Conservation (phyloP, 2,888 invertebrate genomes). For the Sepiola atlantica region DNA sequence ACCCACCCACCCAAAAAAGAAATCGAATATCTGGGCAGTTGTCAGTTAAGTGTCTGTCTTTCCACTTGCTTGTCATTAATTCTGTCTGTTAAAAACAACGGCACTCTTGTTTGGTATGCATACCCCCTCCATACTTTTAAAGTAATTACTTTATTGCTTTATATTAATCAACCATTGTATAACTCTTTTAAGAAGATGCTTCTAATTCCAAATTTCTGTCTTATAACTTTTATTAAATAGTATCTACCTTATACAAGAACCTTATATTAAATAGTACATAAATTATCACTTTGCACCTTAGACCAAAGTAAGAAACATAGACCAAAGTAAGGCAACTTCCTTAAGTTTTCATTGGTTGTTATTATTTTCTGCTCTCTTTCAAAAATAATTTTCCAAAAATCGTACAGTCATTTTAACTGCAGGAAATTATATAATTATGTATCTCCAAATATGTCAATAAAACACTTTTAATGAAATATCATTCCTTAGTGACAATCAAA, state of each 20-base stretch:
- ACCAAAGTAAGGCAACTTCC: no score
- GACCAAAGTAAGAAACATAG: no score
- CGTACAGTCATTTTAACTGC: no score
- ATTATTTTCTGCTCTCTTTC: no score
- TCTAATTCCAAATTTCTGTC: not conserved
- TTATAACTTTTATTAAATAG: not conserved
- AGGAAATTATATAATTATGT: no score
- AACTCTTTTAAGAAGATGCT: not conserved
- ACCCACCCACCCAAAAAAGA: not conserved
- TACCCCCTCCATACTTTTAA: not conserved
- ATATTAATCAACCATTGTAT: not conserved
- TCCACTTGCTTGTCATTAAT: not conserved
- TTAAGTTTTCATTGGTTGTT: no score
- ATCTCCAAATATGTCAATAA: not conserved
- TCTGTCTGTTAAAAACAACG: not conserved
- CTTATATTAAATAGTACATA: not conserved
- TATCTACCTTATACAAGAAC: not conserved
- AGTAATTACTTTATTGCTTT: not conserved
- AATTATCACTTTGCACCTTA: not conserved
- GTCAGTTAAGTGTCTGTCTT: constrained; percentile 14
- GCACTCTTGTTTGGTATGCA: not conserved
- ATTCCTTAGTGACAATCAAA: not conserved
- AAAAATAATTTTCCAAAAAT: no score
- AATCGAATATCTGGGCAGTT: not conserved
- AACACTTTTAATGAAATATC: not conserved